Conservation (phyloP, 1,140 invertebrate species). For the Pomacea maculata region DNA sequence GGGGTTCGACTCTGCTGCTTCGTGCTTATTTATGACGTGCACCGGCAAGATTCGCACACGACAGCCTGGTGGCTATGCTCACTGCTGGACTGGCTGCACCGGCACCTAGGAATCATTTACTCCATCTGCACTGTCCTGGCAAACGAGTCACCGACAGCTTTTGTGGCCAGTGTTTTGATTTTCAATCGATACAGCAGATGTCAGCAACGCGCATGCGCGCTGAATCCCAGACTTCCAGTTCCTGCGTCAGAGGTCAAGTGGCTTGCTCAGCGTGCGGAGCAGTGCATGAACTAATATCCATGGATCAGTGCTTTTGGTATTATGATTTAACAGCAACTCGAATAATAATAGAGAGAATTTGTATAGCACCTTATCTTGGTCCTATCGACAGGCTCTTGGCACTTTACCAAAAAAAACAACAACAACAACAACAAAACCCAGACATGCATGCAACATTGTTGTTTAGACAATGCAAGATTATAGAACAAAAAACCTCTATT, state of each 20-base stretch:
- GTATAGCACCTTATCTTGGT: too few species aligned
- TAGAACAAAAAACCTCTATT: too few species aligned
- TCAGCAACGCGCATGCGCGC: constrained; percentile 1
- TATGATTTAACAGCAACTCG: too few species aligned
- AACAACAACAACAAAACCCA: too few species aligned
- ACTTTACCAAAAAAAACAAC: too few species aligned
- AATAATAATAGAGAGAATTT: too few species aligned
- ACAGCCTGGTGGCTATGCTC: neutral
- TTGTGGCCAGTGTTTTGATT: constrained; percentile 18
- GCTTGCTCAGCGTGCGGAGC: neutral
- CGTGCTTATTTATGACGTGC: neutral
- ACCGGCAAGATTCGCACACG: neutral
- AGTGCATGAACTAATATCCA: too few species aligned
- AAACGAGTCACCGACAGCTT: neutral
- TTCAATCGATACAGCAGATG: constrained; percentile 19
- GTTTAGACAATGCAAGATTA: too few species aligned
- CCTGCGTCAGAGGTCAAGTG: neutral
- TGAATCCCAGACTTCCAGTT: neutral
- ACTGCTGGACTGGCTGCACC: neutral
- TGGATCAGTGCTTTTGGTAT: neutral
- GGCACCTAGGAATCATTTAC: neutral
- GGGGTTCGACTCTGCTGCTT: neutral
- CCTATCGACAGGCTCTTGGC: too few species aligned
- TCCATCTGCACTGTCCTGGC: neutral
- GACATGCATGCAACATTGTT: too few species aligned